Conservation (phyloP, 2,113 vertebrate genomes). For the Silurus meridionalis region DNA sequence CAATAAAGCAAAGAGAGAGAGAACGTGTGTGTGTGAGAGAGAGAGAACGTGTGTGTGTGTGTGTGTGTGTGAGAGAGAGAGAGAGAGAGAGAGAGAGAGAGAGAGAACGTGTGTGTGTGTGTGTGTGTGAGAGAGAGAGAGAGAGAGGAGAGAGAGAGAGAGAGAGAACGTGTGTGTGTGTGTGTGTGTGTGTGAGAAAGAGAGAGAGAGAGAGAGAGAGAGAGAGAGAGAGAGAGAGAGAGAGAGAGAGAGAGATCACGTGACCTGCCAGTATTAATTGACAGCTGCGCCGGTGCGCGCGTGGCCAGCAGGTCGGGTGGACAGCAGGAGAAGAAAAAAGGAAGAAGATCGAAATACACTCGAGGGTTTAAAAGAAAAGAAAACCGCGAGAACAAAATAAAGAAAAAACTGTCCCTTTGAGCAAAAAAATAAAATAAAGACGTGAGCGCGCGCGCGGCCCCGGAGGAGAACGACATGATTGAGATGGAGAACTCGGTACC, state of each 20-base stretch:
- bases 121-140: too few relatives aligned
- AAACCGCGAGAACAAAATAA: not conserved
- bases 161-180: too few relatives aligned
- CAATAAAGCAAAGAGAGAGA: too few relatives aligned
- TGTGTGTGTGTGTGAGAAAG: not conserved
- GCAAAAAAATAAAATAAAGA: not conserved
- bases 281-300: constrained; percentile 45
- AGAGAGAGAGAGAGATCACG: constrained; percentile 51
- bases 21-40: too few relatives aligned
- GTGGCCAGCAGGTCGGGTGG: constrained; percentile 63
- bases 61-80: too few relatives aligned
- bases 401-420: not conserved
- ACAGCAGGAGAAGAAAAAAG: constrained; percentile 57
- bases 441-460: constrained; percentile 37
- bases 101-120: too few relatives aligned
- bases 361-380: not conserved
- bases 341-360: not conserved
- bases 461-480: constrained; percentile 60
- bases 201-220: not conserved
- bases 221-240: not conserved
- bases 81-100: too few relatives aligned
- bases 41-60: too few relatives aligned
- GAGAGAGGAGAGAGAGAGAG: too few relatives aligned
- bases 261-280: constrained; percentile 68
- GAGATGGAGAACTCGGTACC: constrained; percentile 68